Evolutionary conservation across 1,140 invertebrate species (phyloP).

Genomic region (Medauroidea extradentata): DNA sequence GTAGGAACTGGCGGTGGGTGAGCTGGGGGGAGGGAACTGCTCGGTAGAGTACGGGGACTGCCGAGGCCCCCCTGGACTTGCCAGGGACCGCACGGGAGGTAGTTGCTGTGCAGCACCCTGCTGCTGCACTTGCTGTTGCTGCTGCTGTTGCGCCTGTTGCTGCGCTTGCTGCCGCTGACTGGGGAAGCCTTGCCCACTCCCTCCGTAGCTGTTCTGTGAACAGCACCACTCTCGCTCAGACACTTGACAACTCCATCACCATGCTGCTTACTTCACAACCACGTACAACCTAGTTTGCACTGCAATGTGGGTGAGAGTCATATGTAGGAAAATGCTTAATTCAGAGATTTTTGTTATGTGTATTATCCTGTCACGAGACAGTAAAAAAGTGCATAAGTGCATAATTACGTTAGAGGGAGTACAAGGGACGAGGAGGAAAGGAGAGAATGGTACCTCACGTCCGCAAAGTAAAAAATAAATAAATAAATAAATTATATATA

Average conservation of each 20-base stretch:
- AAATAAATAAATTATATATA: no score
- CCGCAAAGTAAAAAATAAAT: no score
- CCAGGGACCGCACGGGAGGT: slow-evolving; percentile 26
- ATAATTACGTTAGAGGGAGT: no score
- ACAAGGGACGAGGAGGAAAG: no score
- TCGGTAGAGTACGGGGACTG: slow-evolving; percentile 55
- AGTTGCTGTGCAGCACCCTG: slow-evolving; percentile 25
- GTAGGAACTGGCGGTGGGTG: slow-evolving; percentile 45
- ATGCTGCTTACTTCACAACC: no score
- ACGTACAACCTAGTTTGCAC: no score
- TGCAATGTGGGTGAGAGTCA: no score
- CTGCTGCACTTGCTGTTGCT: slow-evolving; percentile 1
- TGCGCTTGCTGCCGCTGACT: slow-evolving; percentile 34
- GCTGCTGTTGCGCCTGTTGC: slow-evolving; percentile 26
- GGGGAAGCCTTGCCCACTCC: slow-evolving; percentile 29
- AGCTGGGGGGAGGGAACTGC: slow-evolving; percentile 47
- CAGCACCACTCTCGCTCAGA: slow-evolving; percentile 1
- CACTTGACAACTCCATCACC: neutral
- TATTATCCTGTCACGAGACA: no score
- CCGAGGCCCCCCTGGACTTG: slow-evolving; percentile 37
- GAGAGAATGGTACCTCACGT: no score
- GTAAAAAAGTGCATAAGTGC: no score
- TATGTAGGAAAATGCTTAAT: no score
- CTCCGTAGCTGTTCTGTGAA: slow-evolving; percentile 30
- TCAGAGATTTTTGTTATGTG: no score